Conservation (phyloP, 1,140 invertebrate genomes). For the Asobara japonica region DNA sequence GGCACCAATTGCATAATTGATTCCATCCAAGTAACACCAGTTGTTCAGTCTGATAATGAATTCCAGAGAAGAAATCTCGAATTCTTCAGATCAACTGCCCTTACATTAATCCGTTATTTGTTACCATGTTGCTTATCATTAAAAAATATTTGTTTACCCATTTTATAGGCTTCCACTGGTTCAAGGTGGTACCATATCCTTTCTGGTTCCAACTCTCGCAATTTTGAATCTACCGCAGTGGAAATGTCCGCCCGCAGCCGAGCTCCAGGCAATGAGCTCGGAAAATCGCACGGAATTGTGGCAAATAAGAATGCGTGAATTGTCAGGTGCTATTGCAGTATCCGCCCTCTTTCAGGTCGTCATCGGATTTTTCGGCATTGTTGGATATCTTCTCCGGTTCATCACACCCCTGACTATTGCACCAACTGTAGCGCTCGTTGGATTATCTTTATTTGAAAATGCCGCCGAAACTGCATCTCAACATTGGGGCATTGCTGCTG, state of each 20-base stretch:
- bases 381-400: conserved; percentile 77
- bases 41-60: not conserved
- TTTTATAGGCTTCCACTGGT: conserved; percentile 74
- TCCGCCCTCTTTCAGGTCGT: conserved; percentile 82
- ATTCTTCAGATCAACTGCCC: too few relatives aligned
- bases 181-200: conserved; percentile 86
- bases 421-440: conserved; percentile 83
- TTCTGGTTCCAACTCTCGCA: conserved; percentile 85
- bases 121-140: too few relatives aligned
- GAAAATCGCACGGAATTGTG: conserved; percentile 75
- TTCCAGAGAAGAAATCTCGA: too few relatives aligned
- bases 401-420: conserved; percentile 85
- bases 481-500: conserved; percentile 83
- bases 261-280: conserved; percentile 68
- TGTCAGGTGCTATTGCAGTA: conserved; percentile 87
- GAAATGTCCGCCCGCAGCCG: conserved; percentile 75
- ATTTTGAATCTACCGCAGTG: conserved; percentile 81
- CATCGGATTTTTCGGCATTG: conserved; percentile 77
- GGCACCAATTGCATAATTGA: too few relatives aligned
- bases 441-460: conserved; percentile 81
- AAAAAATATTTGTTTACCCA: not conserved
- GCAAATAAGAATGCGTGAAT: conserved; percentile 82
- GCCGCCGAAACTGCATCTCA: conserved; percentile 78
- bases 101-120: too few relatives aligned
- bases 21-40: too few relatives aligned